These are phyloP conservation scores for Pteronura brasiliensis DNA, from an alignment of 2,113 vertebrate species.

Conservation along the genomic window DNA sequence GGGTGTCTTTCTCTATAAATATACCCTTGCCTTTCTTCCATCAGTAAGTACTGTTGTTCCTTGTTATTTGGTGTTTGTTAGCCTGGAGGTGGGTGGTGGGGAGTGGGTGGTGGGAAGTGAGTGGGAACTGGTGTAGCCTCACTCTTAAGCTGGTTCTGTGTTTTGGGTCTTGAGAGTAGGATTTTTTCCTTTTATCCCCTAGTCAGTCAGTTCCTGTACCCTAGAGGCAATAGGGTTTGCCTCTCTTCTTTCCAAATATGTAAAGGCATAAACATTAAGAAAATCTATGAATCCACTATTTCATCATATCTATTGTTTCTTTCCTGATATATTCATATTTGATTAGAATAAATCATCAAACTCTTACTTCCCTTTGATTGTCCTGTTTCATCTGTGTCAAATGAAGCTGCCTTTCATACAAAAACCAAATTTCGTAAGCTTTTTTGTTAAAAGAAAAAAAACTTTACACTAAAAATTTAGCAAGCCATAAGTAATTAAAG, in stretches of 20 bases:
- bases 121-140: neutral
- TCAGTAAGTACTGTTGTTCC: neutral
- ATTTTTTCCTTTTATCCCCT: neutral
- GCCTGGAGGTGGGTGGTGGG: neutral
- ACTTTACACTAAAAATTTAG: neutral
- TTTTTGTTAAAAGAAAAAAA: neutral
- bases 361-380: neutral
- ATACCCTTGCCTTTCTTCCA: neutral
- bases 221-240: neutral
- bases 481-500: neutral
- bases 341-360: neutral
- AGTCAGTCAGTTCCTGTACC: neutral
- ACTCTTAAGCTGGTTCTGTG: neutral
- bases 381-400: neutral
- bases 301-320: neutral
- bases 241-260: neutral
- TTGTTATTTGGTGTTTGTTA: neutral
- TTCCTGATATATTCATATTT: neutral
- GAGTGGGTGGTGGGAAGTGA: neutral
- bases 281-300: neutral
- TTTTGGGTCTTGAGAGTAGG: neutral
- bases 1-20: neutral
- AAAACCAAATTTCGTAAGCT: neutral
- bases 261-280: neutral
- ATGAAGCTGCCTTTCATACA: neutral